phyloP scores from a whole-genome alignment of 2,797 vertebrate genomes.

The Eurystomus glaucurus region DNA sequence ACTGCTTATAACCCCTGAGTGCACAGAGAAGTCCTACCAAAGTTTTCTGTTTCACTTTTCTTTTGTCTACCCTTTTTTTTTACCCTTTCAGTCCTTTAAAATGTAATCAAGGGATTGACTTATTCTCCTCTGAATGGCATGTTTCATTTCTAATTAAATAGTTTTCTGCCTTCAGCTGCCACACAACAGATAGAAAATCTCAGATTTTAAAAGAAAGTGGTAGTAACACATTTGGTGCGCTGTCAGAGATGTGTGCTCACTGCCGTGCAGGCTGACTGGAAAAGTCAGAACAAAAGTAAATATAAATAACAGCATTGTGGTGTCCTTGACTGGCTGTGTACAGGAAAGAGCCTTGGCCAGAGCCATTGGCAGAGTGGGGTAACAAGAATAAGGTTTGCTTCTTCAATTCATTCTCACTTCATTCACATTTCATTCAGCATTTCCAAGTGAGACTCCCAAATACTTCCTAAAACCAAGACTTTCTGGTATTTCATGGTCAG shows the following conservation, averaged over 20 bases:
- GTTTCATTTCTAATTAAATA: not conserved
- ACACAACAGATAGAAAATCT: not conserved
- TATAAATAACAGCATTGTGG: not conserved
- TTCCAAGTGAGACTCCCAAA: not conserved
- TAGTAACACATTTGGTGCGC: accelerated
- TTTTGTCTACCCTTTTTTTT: not conserved
- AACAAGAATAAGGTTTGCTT: not conserved
- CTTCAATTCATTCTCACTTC: not conserved
- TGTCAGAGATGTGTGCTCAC: not conserved
- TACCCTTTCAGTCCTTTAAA: not conserved
- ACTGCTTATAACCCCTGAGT: not conserved
- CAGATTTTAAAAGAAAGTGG: not conserved
- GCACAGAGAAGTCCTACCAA: not conserved
- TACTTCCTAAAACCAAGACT: not conserved
- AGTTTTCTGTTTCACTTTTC: not conserved
- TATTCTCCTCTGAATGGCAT: not conserved
- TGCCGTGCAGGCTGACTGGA: not conserved
- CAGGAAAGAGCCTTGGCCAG: not conserved
- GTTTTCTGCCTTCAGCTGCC: not conserved
- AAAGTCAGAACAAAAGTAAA: not conserved
- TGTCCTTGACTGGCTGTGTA: not conserved
- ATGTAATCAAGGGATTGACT: not conserved
- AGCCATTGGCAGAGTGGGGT: not conserved
- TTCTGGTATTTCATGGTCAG: not conserved
- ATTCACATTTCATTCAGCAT: not conserved